Conservation (phyloP, 2,113 vertebrate species). For the mouse (Mus musculus) region GRCm39 chr6:3766001-3766500, state of each 20-base stretch:
- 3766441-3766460: neutral
- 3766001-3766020: neutral
- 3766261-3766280: neutral
- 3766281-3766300: neutral
- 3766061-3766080: neutral
- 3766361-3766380: neutral
- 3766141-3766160: neutral
- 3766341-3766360: neutral
- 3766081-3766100: neutral
- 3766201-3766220: neutral
- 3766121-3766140: neutral
- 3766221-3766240: neutral
- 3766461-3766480: neutral
- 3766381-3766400: neutral
- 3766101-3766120: conserved; percentile 39
- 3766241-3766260: neutral
- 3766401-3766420: neutral
- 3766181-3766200: neutral
- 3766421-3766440: neutral
- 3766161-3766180: conserved; percentile 23
- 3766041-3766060: neutral
- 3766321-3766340: neutral
- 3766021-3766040: neutral
- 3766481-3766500: conserved; percentile 38
- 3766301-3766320: neutral